Conservation (phyloP, 2,113 vertebrate genomes). For the Dicerorhinus sumatrensis region DNA sequence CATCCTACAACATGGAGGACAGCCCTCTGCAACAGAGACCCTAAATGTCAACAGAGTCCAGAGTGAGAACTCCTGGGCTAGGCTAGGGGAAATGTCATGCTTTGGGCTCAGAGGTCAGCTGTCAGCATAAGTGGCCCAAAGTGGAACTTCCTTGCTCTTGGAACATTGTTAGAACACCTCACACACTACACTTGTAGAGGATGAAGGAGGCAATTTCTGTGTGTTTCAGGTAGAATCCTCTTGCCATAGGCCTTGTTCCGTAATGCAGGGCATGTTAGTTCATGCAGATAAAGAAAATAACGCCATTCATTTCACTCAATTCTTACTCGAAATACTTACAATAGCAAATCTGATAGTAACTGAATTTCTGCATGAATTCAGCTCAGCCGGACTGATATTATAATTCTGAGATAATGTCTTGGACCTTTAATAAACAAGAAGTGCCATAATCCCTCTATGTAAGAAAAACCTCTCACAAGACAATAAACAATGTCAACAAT, state of each 20-base stretch:
- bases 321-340: constrained; percentile 3
- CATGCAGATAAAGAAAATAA: neutral
- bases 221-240: neutral
- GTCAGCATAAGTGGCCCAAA: accelerated
- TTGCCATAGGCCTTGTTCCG: neutral
- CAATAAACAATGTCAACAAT: accelerated
- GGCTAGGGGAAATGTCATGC: accelerated
- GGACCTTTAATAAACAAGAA: neutral
- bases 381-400: neutral
- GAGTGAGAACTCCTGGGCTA: accelerated
- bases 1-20: accelerated
- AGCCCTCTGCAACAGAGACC: neutral
- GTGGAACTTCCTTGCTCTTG: too few relatives aligned
- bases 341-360: neutral
- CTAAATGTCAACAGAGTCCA: accelerated
- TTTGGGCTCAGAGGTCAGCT: neutral
- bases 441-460: accelerated
- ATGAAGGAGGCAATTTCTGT: neutral
- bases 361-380: neutral
- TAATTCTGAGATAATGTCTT: neutral
- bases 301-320: neutral
- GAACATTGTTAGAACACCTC: accelerated
- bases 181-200: accelerated
- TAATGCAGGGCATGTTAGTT: neutral
- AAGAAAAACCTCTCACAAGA: neutral